Base-by-base conservation (phyloP, 2,797 vertebrate genomes). In the Cryptoprocta ferox region DNA sequence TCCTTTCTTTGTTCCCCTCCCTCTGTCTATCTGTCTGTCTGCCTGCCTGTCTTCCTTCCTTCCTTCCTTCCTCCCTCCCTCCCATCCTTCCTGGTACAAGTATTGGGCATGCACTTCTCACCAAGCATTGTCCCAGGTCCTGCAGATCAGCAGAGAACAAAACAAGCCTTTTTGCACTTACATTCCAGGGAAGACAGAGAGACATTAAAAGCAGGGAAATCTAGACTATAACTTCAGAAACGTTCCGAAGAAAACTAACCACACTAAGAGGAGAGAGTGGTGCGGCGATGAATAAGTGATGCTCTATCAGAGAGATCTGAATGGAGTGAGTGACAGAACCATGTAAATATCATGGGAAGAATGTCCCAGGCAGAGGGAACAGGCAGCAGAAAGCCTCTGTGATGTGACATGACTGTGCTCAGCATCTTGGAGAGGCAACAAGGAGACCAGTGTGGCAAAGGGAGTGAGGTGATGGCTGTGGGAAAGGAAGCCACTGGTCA, bases 391-490 rank as follows among this genome's bases (percentile, higher is more conserved):
- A 50, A 76, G 35, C 24, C 71, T 84, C 32, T 42, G 28, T 9
- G 2, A 32, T 42, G 35, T 5, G 1, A 37, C 2, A 0, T 18
- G 75, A 26, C 61, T 16, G 10, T 37, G 30, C 28, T 56, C 81
- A 10, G 78, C 24, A 45, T n/a, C 11, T 3, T 21, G 66, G 39
- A 18, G 63, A 14, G 35, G 28, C 2, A 30, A 5, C 18, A 32
- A 61, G 50, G 28, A 42, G 39, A 24, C 6, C 15, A 6, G 14
- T 3, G 32, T 30, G 35, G 15, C 63, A 59, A 78, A 70, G n/a
- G 32, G 15, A 56, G 0, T 0, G 0, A 42, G 53, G 53, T 12
- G 39, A 1, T 1, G 7, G 15, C 12, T 9, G 19, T 21, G 26
- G n/a, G 50, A n/a, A 12, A 21, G 8, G 35, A 82, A 39, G 50